These are phyloP conservation scores for Graphium colonna DNA, from an alignment of 2,888 invertebrate species.

Conservation along the genomic window DNA sequence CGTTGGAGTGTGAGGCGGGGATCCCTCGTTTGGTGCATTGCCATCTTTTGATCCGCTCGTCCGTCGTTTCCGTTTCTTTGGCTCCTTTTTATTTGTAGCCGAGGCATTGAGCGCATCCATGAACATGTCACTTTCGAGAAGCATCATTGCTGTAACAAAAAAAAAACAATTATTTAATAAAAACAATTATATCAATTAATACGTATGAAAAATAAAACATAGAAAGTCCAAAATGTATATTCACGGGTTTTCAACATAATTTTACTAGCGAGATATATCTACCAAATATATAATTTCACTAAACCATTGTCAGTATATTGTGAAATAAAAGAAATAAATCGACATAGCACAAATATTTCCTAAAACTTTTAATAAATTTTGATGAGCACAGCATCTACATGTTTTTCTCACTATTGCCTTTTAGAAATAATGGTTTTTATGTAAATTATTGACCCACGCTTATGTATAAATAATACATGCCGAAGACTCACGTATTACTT, in stretches of 20 bases:
- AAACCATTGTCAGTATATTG: no score
- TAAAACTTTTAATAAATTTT: no score
- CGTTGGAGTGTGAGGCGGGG: constrained; percentile 79
- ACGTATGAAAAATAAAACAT: background rate
- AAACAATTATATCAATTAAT: background rate
- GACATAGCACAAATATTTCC: no score
- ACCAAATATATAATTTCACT: no score
- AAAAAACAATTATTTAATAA: constrained; percentile 10
- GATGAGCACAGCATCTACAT: no score
- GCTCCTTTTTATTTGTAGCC: constrained; percentile 86
- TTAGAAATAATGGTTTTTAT: no score
- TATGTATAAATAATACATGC: no score
- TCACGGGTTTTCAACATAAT: constrained; percentile 16
- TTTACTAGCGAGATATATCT: no score
- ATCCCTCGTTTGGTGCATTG: constrained; percentile 61
- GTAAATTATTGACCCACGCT: no score
- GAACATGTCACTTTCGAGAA: constrained; percentile 95
- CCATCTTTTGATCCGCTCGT: constrained; percentile 86
- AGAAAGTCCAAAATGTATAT: constrained; percentile 31
- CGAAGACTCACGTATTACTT: no score
- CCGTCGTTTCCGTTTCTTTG: constrained; percentile 88
- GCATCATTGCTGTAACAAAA: constrained; percentile 83
- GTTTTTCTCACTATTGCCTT: no score
- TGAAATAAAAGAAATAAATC: no score
- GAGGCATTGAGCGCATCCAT: constrained; percentile 94